Evolutionary conservation across 2,797 vertebrate species (phyloP).

Genomic region (Arctocebus calabarensis): DNA sequence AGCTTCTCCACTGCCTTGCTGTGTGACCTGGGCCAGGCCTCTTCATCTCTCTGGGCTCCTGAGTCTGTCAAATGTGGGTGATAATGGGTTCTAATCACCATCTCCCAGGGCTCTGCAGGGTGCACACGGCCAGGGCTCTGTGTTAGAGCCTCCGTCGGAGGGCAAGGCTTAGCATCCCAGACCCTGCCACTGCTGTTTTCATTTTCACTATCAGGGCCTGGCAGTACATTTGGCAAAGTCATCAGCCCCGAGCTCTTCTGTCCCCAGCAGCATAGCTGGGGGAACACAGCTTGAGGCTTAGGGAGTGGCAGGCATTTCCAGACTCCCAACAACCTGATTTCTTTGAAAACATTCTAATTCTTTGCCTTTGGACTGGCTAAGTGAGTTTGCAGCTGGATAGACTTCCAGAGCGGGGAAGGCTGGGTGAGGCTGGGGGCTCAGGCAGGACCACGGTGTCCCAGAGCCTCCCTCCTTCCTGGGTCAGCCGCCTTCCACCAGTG

Average conservation of each 20-base stretch:
- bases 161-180: background rate
- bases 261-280: background rate
- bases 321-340: background rate
- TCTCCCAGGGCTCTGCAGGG: background rate
- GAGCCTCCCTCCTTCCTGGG: background rate
- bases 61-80: fast-evolving
- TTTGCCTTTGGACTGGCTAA: background rate
- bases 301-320: background rate
- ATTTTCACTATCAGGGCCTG: background rate
- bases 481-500: background rate
- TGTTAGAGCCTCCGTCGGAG: fast-evolving
- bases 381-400: fast-evolving
- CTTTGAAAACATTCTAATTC: background rate
- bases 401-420: background rate
- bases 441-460: background rate
- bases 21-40: background rate
- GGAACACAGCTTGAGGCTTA: background rate
- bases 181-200: fast-evolving
- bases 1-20: background rate
- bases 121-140: too few species aligned
- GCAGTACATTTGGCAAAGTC: background rate
- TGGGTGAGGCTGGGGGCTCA: fast-evolving
- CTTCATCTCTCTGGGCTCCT: background rate
- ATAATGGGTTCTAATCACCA: fast-evolving
- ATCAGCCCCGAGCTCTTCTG: background rate